Base-by-base conservation (phyloP, 2,888 invertebrate genomes). In the Drosophila buzzatii region DNA sequence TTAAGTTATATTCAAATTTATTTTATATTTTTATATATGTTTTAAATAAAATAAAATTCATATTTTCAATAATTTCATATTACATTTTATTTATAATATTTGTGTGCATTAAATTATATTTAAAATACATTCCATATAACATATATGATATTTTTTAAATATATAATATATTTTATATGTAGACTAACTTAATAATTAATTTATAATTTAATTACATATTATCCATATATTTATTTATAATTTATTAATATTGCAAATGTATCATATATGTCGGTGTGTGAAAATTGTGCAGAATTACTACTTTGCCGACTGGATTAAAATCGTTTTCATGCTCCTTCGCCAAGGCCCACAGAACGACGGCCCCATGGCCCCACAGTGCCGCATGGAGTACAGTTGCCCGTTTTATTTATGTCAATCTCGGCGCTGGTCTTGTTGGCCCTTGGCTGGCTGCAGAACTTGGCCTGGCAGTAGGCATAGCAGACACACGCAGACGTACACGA, bases 341-440 rank as follows among this genome's bases (percentile, higher is more conserved):
- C 69, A 47, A 42, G 47, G 57, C 52, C 14, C 20, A 35, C 9
- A 23, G n/a, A n/a, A n/a, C n/a, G n/a, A n/a, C n/a, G n/a, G 41
- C 4, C n/a, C 27, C 55, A 39, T 37, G 23, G 51, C 27, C n/a
- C n/a, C 37, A 18, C 65, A 47, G 41, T n/a, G 47, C 10, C 27
- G 53, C 27, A 23, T 49, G 60, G 23, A 61, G 27, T 35, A 41
- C 58, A 61, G 60, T 67, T 76, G 67, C 67, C 69, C 89, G 75
- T 83, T 85, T 89, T 86, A 89, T 85, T 85, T 85, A 85, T 85
- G 87, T 81, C 85, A 88, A 88, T 85, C 74, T 68, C 59, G 41
- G 79, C 56, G 74, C 72, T 52, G 52, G 67, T 62, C 66, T 74
- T 70, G 59, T 76, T 70, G 73, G 57, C 69, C 55, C 42, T 52